Conservation (phyloP, 2,113 vertebrate genomes). For the Balaeniceps rex region DNA sequence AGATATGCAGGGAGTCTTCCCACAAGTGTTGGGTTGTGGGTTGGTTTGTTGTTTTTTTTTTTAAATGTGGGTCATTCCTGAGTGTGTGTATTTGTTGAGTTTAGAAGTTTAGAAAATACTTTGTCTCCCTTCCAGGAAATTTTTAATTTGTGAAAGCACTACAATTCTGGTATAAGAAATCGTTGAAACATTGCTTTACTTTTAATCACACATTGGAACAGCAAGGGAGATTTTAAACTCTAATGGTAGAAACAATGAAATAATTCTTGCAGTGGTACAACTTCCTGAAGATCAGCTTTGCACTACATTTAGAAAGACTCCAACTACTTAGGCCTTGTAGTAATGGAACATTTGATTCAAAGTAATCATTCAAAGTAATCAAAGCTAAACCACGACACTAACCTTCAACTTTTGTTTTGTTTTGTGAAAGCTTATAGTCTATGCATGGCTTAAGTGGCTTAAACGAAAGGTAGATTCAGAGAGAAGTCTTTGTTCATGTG, state of each 20-base stretch:
- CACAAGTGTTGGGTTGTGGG: too few relatives aligned
- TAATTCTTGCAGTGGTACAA: not conserved
- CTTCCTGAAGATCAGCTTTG: not conserved
- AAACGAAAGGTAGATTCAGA: not conserved
- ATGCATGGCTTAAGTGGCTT: not conserved
- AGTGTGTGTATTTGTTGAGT: not conserved
- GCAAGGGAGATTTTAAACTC: not conserved
- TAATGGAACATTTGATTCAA: not conserved
- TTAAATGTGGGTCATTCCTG: not conserved
- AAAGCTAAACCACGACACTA: too few relatives aligned
- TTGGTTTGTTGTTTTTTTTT: not conserved
- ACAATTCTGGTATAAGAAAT: not conserved
- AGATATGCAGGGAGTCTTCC: not conserved
- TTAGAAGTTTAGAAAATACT: not conserved
- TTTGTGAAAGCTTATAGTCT: not conserved
- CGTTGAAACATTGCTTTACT: not conserved
- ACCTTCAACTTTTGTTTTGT: not conserved
- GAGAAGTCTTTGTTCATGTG: not conserved
- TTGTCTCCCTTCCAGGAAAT: not conserved
- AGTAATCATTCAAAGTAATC: too few relatives aligned
- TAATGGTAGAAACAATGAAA: not conserved
- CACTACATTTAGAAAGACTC: not conserved
- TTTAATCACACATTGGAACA: not conserved
- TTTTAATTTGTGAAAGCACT: not conserved
- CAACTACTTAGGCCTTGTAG: not conserved